Evolutionary conservation across 2,113 vertebrate genomes (phyloP), one percentile per base, ranked within the genome.

Genomic region (Orcinus orca): DNA sequence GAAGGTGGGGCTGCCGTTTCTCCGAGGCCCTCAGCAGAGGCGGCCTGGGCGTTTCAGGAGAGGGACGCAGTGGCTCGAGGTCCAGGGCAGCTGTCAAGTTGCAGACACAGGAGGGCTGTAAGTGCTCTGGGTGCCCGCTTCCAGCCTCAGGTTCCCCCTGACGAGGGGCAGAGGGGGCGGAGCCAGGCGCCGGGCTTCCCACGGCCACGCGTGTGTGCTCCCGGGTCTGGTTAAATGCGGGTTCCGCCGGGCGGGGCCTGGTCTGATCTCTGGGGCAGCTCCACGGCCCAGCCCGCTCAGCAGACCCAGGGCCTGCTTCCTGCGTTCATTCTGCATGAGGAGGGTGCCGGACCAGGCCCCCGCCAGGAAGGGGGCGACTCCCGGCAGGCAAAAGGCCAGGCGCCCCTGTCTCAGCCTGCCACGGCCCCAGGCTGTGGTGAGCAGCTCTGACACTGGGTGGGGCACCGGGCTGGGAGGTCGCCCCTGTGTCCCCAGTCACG

Each of bases 241-340:
- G 88, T 31, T 12, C n/a, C 1, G 23, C 25, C 1, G 2, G 8
- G 29, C 29, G 1, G 5, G 8, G 29, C 55, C 76, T 2, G 20
- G 50, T 79, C 31, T 33, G 47, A 15, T 33, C 41, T 29, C 20
- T 6, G 84, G 71, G 38, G n/a, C 31, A 33, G 70, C 70, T 63
- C 41, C 38, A 4, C 1, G 33, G 41, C 26, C 65, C 20, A 41
- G 41, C 71, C 41, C 47, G 55, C 38, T 23, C 31, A n/a, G 87
- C 38, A 11, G 12, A 18, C 23, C 25, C 73, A 38, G 44, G 33
- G 36, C 55, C 26, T 41, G 36, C 36, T 29, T 29, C 36, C 15
- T 14, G 1, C n/a, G 1, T 26, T 62, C 17, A 14, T 29, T 41
- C 79, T 13, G 2, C 8, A 0, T 23, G 2, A 33, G 50, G 10